phyloP scores from a whole-genome alignment of 2,888 invertebrate genomes.

The Drosophila nigritarsus region DNA sequence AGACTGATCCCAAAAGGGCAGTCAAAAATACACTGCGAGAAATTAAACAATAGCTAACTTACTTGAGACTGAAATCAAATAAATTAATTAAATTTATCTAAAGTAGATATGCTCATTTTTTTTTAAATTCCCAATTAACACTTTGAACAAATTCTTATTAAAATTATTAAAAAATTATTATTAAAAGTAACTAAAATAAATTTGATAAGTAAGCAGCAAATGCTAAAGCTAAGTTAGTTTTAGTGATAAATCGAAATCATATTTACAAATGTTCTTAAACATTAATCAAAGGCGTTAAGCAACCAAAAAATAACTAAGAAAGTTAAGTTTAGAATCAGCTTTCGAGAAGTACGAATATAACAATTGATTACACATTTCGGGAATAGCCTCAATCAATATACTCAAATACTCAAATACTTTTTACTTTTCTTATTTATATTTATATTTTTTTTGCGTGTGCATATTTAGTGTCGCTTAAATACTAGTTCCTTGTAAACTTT shows the following conservation, averaged over 20 bases:
- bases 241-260: background rate
- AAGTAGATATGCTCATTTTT: background rate
- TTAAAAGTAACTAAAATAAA: background rate
- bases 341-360: background rate
- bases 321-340: background rate
- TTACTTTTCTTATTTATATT: background rate
- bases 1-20: constrained; percentile 49
- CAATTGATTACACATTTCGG: background rate
- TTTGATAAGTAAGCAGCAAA: background rate
- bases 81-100: background rate
- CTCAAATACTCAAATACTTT: background rate
- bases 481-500: background rate
- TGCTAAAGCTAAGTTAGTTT: background rate
- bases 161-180: too few relatives aligned
- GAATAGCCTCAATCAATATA: background rate
- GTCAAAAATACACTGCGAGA: constrained; percentile 43
- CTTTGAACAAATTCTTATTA: too few relatives aligned
- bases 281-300: background rate
- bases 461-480: background rate
- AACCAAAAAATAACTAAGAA: background rate
- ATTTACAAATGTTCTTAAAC: background rate
- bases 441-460: background rate
- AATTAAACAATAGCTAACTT: constrained; percentile 2
- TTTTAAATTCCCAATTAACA: too few relatives aligned
- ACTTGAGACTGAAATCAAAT: background rate